These are phyloP conservation scores for Whitmania pigra DNA, from an alignment of 1,140 invertebrate species.

Conservation along the genomic window DNA sequence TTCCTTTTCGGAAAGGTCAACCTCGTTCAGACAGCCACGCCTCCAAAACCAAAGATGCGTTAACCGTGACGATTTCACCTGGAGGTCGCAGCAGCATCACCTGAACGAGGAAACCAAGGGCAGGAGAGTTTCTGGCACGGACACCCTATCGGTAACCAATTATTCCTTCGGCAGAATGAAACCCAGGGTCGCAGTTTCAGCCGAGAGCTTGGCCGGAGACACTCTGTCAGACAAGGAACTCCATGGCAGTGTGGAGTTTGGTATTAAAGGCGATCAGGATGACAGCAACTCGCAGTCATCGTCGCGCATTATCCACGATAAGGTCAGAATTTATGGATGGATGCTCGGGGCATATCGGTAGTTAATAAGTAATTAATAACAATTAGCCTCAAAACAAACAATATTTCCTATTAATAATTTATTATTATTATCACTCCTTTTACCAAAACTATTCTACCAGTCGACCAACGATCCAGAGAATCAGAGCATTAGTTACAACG, in stretches of 20 bases:
- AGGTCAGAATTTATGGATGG: not conserved
- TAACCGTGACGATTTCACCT: no score
- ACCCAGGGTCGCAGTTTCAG: not conserved
- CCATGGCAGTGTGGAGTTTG: not conserved
- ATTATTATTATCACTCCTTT: no score
- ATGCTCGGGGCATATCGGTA: not conserved
- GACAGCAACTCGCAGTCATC: not conserved
- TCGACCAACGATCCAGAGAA: no score
- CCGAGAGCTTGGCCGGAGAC: constrained; percentile 1
- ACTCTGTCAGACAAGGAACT: not conserved
- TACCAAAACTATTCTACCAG: no score
- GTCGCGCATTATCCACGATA: not conserved
- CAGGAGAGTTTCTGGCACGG: not conserved
- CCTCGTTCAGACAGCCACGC: no score
- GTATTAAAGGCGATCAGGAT: not conserved
- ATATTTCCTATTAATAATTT: not conserved
- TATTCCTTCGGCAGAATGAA: constrained; percentile 3
- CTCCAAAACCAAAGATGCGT: no score
- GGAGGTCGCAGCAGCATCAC: no score
- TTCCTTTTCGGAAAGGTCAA: no score
- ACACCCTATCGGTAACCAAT: not conserved
- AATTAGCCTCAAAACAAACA: not conserved
- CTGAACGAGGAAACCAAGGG: no score
- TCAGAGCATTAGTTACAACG: constrained; percentile 4
- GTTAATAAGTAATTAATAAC: not conserved